phyloP scores from a whole-genome alignment of 2,888 invertebrate genomes.

The Cryptus armator region DNA sequence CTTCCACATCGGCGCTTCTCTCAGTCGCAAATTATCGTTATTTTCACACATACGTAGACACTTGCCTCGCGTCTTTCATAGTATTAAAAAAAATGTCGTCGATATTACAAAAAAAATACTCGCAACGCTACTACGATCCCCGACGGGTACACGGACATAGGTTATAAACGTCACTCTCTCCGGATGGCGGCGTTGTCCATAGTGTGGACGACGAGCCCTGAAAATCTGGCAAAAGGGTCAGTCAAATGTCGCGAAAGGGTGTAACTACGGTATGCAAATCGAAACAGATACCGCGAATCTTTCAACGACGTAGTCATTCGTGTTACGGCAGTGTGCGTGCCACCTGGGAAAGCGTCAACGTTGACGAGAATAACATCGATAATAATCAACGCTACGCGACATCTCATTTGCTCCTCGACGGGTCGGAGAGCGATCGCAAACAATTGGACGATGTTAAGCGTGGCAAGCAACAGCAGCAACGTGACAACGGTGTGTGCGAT shows the following conservation, averaged over 20 bases:
- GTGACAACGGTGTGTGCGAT: background rate
- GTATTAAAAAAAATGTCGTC: background rate
- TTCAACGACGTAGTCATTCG: constrained; percentile 73
- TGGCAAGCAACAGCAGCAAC: background rate
- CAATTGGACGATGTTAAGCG: constrained; percentile 7
- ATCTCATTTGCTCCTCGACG: constrained; percentile 5
- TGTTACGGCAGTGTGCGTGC: constrained; percentile 58
- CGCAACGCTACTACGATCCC: background rate
- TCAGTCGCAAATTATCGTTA: background rate
- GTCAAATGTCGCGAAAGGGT: constrained; percentile 81
- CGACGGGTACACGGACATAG: constrained; percentile 17
- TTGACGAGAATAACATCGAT: constrained; percentile 23
- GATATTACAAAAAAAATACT: background rate
- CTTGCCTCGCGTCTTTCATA: background rate
- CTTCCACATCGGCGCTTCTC: background rate
- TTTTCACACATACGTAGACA: background rate
- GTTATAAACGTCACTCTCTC: constrained; percentile 67
- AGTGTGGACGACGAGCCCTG: constrained; percentile 56
- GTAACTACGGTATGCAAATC: constrained; percentile 74
- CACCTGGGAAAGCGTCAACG: constrained; percentile 46
- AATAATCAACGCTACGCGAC: constrained; percentile 41
- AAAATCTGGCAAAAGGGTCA: constrained; percentile 69
- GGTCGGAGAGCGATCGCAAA: constrained; percentile 11
- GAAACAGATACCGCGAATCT: constrained; percentile 80
- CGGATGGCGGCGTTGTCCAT: constrained; percentile 68